Evolutionary conservation across 2,797 vertebrate species (phyloP), one percentile per base, ranked within the genome.

Genomic region (Aphelocoma californica): DNA sequence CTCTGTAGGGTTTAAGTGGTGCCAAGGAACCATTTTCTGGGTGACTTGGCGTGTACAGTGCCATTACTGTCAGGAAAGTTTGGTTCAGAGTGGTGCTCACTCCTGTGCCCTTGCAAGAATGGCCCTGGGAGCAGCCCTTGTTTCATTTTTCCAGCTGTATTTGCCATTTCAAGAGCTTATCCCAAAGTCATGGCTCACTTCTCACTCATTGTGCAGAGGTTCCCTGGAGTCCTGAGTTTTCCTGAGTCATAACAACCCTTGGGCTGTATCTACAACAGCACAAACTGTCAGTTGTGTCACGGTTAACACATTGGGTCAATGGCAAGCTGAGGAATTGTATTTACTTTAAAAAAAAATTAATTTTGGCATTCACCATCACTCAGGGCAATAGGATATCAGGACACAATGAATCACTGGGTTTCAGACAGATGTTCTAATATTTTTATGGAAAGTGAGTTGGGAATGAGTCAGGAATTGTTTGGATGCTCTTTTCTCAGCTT

Each of bases 1-100:
- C 50, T 78, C 50, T 72, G 36, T 48, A 71, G 69, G 66, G 24
- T 92, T 92, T 83, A 50, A 80, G 74, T 62, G 86, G 44, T 94
- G 81, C 90, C 90, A 95, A 90, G 86, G 92, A 94, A 48, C 79
- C 81, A 44, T 97, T 97, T 98, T 97, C 93, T 14, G 2, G 88
- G 86, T 96, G 96, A 95, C 50, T 95, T 92, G 88, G 72, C 1
- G 3, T 67, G 79, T 81, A 94, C 82, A 75, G 57, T 90, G 36
- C 48, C 3, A 25, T 96, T 97, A 95, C 64, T 94, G 86, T 96
- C 90, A 42, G 81, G 82, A 64, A 90, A 82, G 65, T 70, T 95
- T 70, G 65, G 58, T 86, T 93, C 75, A 50, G 14, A 84, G 48
- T 56, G 36, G 70, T 38, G 50, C 85, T 94, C 86, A 34, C 51